These are phyloP conservation scores for Herminia tarsipennalis DNA, from an alignment of 2,888 invertebrate genomes.

Conservation along the genomic window DNA sequence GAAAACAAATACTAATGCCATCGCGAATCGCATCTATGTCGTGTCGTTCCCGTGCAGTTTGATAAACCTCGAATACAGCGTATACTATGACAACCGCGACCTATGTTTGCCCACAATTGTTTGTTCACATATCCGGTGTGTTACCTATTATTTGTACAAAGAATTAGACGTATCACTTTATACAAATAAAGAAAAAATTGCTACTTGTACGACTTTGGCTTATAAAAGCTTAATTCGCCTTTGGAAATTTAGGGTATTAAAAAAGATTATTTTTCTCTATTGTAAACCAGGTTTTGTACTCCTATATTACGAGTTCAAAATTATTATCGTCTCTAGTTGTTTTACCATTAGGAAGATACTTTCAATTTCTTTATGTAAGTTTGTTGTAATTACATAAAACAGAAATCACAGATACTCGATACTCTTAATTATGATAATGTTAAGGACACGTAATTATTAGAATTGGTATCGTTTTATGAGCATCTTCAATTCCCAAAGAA, in stretches of 20 bases:
- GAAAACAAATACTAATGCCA: too few species aligned
- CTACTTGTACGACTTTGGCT: not conserved
- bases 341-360: not conserved
- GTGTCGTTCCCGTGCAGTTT: not conserved
- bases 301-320: too few species aligned
- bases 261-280: too few species aligned
- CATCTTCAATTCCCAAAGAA: slow-evolving; percentile 35
- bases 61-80: slow-evolving; percentile 10
- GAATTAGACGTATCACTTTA: slow-evolving; percentile 66
- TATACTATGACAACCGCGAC: slow-evolving; percentile 47
- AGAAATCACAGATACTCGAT: slow-evolving; percentile 20
- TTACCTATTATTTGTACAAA: slow-evolving; percentile 70
- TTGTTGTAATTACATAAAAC: slow-evolving; percentile 4
- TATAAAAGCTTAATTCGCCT: not conserved
- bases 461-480: slow-evolving; percentile 47
- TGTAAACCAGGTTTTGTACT: too few species aligned
- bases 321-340: not conserved
- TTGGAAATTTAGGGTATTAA: not conserved
- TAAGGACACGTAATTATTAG: slow-evolving; percentile 41
- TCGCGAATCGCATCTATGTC: too few species aligned
- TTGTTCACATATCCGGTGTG: slow-evolving; percentile 65
- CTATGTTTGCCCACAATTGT: slow-evolving; percentile 66
- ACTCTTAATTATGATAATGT: slow-evolving; percentile 35
- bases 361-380: too few species aligned
- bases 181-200: slow-evolving; percentile 33